Conservation (phyloP, 2,113 vertebrate species). For the Asarcornis scutulata region DNA sequence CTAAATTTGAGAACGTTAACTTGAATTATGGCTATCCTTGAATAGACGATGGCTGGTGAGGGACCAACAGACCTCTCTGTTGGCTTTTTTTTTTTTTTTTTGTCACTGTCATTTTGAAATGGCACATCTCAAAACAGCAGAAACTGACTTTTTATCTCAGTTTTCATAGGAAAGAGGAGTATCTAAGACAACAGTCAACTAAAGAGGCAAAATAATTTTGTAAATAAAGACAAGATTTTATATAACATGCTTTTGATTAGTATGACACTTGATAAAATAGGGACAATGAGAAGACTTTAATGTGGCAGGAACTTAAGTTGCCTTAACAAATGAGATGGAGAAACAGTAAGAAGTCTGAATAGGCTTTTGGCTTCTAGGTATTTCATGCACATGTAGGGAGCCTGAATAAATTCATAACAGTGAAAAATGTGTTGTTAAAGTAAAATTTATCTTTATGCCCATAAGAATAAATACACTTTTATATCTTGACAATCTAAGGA, state of each 20-base stretch:
- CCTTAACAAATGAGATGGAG: not conserved
- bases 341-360: not conserved
- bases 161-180: not conserved
- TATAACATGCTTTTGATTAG: not conserved
- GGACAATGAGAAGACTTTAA: not conserved
- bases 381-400: not conserved
- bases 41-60: not conserved
- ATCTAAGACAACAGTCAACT: not conserved
- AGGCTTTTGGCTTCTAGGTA: not conserved
- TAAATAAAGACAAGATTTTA: not conserved
- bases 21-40: not conserved
- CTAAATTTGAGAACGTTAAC: not conserved
- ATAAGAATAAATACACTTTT: not conserved
- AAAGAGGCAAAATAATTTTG: not conserved
- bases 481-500: not conserved
- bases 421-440: not conserved
- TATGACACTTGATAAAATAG: not conserved
- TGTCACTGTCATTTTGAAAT: not conserved
- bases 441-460: not conserved
- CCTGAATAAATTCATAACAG: not conserved
- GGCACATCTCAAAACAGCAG: not conserved
- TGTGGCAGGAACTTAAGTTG: not conserved
- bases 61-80: not conserved
- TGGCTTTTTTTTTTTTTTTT: not conserved
- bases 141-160: not conserved